Base-by-base conservation (phyloP, 1,140 invertebrate genomes). In the Aphelenchoides fujianensis region DNA sequence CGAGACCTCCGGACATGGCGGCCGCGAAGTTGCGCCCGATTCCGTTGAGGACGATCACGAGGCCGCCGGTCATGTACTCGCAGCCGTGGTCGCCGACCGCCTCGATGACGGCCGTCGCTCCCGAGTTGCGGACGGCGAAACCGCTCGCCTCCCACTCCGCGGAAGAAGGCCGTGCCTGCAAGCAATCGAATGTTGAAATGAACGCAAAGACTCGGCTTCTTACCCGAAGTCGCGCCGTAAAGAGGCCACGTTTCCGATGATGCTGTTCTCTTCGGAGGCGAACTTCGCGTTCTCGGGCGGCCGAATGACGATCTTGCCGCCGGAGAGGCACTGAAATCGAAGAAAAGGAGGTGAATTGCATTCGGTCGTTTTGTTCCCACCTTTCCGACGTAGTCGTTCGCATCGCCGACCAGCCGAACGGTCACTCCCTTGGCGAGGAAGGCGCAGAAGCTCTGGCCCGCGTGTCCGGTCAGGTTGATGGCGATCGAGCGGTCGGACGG, bases 401-500 rank as follows among this genome's bases (percentile, higher is more conserved):
- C 91, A 87, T 98, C 96, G 63, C 96, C 96, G 86, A 96, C 94
- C 2, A 98, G 88, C 9, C 90, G 92, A 0, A 97, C 90, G 74
- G 90, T 90, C 70, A 98, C 89, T 34, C 96, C 96, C 71, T 90
- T 91, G 0, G 91, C 90, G 72, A 98, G 86, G 87, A 98, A 99
- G n/a, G 95, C 95, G 85, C 96, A 94, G 87, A 99, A 98, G 84
- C 94, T 97, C 87, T 99, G 96, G 34, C 96, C 96, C 31, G 95
- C 96, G n/a, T 93, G 95, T 5, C 96, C 96, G 72, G 87, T 91
- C 35, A 98, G 85, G 59, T 89, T 89, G 41, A 99, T 92, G 75
- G 92, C 90, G 70, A 98, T 93, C 73, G 89, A 91, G 73, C 90
- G 89, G 41, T 87, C 88, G 0, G 90, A 89, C 5, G 94, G 92